These are phyloP conservation scores for Arizona elegans DNA, from an alignment of 2,113 vertebrate species.

Conservation along the genomic window DNA sequence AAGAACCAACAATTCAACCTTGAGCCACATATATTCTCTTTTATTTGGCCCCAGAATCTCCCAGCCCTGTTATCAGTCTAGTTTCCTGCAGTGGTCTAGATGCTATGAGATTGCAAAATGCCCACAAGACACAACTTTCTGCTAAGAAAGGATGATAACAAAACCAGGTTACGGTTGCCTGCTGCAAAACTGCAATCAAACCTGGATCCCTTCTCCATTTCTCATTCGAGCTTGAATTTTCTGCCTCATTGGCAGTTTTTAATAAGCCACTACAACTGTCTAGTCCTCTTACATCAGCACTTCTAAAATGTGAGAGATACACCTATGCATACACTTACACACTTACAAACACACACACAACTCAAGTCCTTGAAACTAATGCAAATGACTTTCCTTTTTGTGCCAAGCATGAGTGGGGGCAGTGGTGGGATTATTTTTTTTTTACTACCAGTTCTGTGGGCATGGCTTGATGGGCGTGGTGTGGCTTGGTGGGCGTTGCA, in stretches of 20 bases:
- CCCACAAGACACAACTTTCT: constrained; percentile 28
- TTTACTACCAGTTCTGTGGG: too few relatives aligned
- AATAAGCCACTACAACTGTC: not conserved
- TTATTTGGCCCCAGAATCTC: too few relatives aligned
- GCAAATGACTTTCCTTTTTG: not conserved
- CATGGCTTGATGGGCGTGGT: too few relatives aligned
- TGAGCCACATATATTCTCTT: too few relatives aligned
- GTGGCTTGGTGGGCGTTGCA: too few relatives aligned
- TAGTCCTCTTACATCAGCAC: constrained; percentile 5
- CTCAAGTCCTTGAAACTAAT: not conserved
- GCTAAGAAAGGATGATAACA: constrained; percentile 23
- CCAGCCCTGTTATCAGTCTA: too few relatives aligned
- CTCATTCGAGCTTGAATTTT: not conserved
- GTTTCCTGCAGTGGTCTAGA: not conserved
- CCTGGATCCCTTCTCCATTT: not conserved
- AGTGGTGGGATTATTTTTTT: too few relatives aligned
- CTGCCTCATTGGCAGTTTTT: not conserved
- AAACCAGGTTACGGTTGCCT: not conserved
- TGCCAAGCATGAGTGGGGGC: not conserved
- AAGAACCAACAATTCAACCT: too few relatives aligned
- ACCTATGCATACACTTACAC: not conserved
- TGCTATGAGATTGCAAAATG: constrained; percentile 1
- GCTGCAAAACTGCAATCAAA: not conserved
- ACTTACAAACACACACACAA: not conserved
- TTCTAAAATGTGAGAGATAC: constrained; percentile 4